Evolutionary conservation across 1,140 invertebrate species (phyloP).

Genomic region (Camponotus floridanus): DNA sequence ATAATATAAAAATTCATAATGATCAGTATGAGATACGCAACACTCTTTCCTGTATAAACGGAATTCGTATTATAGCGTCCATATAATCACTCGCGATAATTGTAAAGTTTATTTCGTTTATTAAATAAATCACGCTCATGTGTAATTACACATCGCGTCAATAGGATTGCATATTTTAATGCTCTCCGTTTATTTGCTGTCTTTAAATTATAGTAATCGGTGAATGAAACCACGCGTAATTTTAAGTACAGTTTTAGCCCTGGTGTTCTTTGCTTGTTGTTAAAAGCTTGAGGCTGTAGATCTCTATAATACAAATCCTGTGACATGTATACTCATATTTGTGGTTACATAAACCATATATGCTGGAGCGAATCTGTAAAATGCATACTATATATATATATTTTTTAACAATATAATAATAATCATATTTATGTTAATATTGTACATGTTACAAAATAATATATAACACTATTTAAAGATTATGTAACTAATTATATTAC

Average conservation of each 20-base stretch:
- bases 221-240: slow-evolving; percentile 12
- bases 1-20: slow-evolving; percentile 56
- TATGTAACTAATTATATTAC: neutral
- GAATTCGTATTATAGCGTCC: slow-evolving; percentile 5
- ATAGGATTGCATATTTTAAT: neutral
- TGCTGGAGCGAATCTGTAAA: slow-evolving; percentile 25
- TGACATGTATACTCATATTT: slow-evolving; percentile 4
- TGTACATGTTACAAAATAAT: neutral
- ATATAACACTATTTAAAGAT: neutral
- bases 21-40: slow-evolving; percentile 33
- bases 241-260: slow-evolving; percentile 50
- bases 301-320: neutral
- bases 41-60: slow-evolving; percentile 17
- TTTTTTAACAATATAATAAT: slow-evolving; percentile 4
- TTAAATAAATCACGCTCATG: slow-evolving; percentile 39
- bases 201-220: neutral
- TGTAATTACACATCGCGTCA: slow-evolving; percentile 32
- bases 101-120: slow-evolving; percentile 28
- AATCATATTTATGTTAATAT: neutral
- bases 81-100: slow-evolving; percentile 43
- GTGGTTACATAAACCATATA: neutral
- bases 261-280: neutral
- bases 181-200: neutral
- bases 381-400: neutral
- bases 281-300: neutral